Base-by-base conservation (phyloP, 37 sponge, comb jelly and placozoan species). In the Petrosia ficiformis region DNA sequence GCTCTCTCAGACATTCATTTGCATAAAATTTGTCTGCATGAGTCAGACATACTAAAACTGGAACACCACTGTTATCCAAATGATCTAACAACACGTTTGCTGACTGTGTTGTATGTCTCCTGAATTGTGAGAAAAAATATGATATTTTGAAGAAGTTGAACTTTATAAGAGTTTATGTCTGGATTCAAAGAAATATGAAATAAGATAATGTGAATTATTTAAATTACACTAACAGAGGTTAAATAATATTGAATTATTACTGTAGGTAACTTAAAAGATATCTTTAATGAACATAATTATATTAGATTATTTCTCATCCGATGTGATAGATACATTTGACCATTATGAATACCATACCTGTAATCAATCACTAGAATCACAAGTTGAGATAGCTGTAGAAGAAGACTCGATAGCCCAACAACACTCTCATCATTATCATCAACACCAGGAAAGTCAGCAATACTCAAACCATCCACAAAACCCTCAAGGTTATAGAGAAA, bases 391-490 rank as follows among this genome's bases (percentile, higher is more conserved):
- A 83, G 35, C 24, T 22, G 22, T 37, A 75, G 42, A 25, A 83
- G 42, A 21, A 75, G 6, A 2, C 73, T 52, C 8, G 76, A 38
- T 19, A 75, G 42, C 3, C 28, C 74, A 24, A 63, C 60, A 58
- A 75, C 65, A 19, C 43, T n/a, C 44, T 80, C 81, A 57, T 75
- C 71, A 21, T 36, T 39, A 39, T 83, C 83, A 68, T 83, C 76
- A 2, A 83, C 76, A 59, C 83, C 83, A 32, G 83, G 83, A 42
- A 83, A 83, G 56, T 83, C 83, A 57, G 75, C 68, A 8, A 83
- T 71, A 68, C 75, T 75, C 44, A 83, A 26, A 57, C 54, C 77
- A 3, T 75, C 76, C 1, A 83, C 40, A 19, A 57, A 63, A 38
- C 44, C 70, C 8, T 68, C 83, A 24, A 76, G 41, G 39, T 75